Evolutionary conservation across 2,113 vertebrate species (phyloP).

Genomic region (Macroglossus sobrinus): DNA sequence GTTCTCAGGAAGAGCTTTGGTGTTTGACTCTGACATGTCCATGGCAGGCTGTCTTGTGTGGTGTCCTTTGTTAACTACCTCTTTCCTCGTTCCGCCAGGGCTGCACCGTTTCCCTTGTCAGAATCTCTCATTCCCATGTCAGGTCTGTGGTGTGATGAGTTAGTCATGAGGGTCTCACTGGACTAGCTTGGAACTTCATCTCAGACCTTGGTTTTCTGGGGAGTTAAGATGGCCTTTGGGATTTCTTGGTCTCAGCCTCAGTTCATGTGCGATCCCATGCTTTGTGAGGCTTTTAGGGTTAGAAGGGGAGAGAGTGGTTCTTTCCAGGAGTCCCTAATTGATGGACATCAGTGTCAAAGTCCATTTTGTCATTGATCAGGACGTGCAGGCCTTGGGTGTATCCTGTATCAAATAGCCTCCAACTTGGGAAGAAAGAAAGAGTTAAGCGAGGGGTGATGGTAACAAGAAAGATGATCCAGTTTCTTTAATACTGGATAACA

Average conservation of each 20-base stretch:
- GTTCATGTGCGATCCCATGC: neutral
- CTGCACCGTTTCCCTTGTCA: neutral
- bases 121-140: neutral
- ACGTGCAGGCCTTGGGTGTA: neutral
- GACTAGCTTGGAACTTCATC: neutral
- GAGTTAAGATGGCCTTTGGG: neutral
- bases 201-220: neutral
- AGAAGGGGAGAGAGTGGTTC: neutral
- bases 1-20: neutral
- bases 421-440: neutral
- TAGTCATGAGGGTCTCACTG: neutral
- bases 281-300: neutral
- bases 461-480: neutral
- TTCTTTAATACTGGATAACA: neutral
- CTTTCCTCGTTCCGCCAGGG: neutral
- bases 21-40: neutral
- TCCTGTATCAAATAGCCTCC: neutral
- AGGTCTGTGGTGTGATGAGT: neutral
- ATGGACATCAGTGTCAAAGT: neutral
- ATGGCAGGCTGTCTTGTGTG: neutral
- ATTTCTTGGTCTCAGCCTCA: neutral
- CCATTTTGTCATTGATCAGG: neutral
- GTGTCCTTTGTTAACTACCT: neutral
- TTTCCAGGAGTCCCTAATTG: neutral
- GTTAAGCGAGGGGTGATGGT: neutral